Percentiles rank a stretch among this genome's conserved stretches.
Conservation (phyloP, 2,113 vertebrate species). For the Galemys pyrenaicus region DNA sequence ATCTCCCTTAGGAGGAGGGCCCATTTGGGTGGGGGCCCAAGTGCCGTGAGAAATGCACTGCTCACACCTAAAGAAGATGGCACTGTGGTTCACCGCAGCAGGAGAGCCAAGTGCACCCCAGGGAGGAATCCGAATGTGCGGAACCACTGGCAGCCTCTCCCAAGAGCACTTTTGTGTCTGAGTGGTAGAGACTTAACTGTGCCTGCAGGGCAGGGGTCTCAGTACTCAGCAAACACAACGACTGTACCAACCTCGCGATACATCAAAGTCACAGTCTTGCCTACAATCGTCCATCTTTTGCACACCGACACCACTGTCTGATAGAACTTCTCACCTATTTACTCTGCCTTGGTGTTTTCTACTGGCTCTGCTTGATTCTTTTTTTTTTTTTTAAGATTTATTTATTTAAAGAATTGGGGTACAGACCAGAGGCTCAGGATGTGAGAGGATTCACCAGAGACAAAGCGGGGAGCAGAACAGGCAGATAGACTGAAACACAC, state of each 20-base stretch:
- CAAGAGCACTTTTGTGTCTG: background rate
- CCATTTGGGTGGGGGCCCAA: background rate
- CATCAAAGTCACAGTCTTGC: background rate
- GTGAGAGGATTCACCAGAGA: background rate
- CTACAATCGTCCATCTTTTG: background rate
- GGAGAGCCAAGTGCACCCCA: background rate
- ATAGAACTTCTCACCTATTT: background rate
- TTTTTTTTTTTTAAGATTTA: background rate
- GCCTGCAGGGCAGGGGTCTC: background rate
- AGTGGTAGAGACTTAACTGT: background rate
- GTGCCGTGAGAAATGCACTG: background rate
- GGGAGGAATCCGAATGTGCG: background rate
- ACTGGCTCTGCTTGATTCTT: background rate
- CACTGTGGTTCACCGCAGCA: background rate
- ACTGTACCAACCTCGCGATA: background rate
- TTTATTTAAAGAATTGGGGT: too few species aligned
- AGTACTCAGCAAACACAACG: background rate
- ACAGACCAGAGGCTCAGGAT: too few species aligned
- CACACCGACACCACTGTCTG: background rate
- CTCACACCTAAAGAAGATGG: background rate
- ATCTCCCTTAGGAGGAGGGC: background rate
- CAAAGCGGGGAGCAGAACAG: background rate
- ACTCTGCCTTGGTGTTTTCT: background rate
- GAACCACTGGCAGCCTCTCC: background rate
- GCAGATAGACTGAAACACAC: too few species aligned